Conservation (phyloP, 2,888 invertebrate genomes). For the Plutella xylostella region DNA sequence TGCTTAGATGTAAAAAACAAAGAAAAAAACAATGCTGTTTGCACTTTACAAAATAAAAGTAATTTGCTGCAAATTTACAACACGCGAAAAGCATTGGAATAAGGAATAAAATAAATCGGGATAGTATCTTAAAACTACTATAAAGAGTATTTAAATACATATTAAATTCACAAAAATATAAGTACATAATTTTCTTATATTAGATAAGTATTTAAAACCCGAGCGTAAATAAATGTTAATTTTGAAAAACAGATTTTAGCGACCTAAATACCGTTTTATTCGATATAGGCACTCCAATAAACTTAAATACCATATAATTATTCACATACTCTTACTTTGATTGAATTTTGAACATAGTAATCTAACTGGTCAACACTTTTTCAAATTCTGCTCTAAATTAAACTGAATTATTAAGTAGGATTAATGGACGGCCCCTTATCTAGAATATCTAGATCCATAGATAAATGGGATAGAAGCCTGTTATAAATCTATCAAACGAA, state of each 20-base stretch:
- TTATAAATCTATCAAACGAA: too few species aligned
- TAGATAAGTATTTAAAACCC: not conserved
- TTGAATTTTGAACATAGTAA: not conserved
- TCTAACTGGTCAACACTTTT: too few species aligned
- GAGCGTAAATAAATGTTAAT: not conserved
- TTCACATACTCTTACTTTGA: not conserved
- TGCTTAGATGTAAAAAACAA: slow-evolving; percentile 9
- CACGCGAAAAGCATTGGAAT: slow-evolving; percentile 23
- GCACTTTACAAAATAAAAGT: slow-evolving; percentile 14
- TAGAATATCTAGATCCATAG: too few species aligned
- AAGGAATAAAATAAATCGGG: too few species aligned
- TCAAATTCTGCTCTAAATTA: too few species aligned
- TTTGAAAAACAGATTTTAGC: not conserved
- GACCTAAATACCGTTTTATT: not conserved
- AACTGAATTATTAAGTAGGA: too few species aligned
- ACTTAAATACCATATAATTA: too few species aligned
- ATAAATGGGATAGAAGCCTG: too few species aligned
- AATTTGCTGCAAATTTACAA: slow-evolving; percentile 9
- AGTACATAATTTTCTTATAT: not conserved
- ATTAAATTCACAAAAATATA: not conserved
- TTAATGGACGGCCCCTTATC: too few species aligned
- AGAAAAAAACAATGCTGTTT: slow-evolving; percentile 21
- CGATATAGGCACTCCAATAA: not conserved
- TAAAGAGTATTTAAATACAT: too few species aligned
- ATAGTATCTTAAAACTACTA: too few species aligned